Base-by-base conservation (phyloP, 1,140 invertebrate species). In the Onthophagus taurus region DNA sequence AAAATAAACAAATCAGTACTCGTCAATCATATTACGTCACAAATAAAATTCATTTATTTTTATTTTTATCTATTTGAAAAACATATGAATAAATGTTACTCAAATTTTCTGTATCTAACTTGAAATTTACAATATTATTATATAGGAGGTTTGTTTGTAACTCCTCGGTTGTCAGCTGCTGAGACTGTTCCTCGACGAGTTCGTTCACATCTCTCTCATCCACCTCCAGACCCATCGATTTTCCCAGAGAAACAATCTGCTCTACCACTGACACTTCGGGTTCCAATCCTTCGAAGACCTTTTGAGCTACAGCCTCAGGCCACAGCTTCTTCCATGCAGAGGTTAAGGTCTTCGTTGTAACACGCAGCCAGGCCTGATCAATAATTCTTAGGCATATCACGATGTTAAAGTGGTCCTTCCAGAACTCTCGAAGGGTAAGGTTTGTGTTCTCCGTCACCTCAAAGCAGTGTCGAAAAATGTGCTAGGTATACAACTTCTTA, bases 381-480 rank as follows among this genome's bases (percentile, higher is more conserved):
- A 59, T 55, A 55, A 65, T 55, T 58, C 52, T 45, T 53, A 54
- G 45, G 48, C 17, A 53, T 44, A 47, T 42, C 30, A 51, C 42
- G 47, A 45, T 51, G 31, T 49, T 45, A 37, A 48, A 51, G 46
- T 48, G 45, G 47, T 53, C 33, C 20, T 48, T 48, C 51, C 35
- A 49, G 43, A 47, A 53, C 24, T 44, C 34, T 47, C 45, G 54
- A 53, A 46, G 44, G 34, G 47, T 52, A 39, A 44, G 36, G 26
- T 47, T 47, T 44, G 45, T 52, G 29, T 43, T 49, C 31, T 49
- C 29, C 17, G 43, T 51, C 49, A 53, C 49, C 31, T 53, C 42
- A 48, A 51, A 53, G 39, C 36, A 51, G 34, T 37, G 44, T 87
- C 17, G 85, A 89, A 53, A 89, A 87, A 47, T 30, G 35, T 50